Percentiles rank a stretch among this genome's conserved stretches.
These are phyloP conservation scores for Gerris buenoi DNA, from an alignment of 1,140 invertebrate genomes.

Conservation along the genomic window DNA sequence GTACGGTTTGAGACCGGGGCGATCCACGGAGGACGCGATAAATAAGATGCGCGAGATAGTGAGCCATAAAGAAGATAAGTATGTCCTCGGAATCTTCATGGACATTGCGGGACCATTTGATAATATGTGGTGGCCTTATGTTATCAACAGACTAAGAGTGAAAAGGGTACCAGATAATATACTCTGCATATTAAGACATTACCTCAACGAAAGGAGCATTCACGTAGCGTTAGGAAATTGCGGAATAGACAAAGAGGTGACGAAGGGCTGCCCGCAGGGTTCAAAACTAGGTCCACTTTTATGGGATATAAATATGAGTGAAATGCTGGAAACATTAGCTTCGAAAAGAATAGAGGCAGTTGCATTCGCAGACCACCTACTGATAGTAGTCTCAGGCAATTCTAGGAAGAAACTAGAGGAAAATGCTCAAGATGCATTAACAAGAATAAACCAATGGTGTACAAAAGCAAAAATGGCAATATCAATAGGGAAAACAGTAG, in stretches of 20 bases:
- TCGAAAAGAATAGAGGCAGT: not conserved
- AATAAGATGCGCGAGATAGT: not conserved
- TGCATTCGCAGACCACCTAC: not conserved
- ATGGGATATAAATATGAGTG: not conserved
- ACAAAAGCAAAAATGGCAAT: not conserved
- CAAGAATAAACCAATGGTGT: not conserved
- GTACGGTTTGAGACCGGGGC: not conserved
- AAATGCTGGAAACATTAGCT: not conserved
- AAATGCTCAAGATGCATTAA: not conserved
- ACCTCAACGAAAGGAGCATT: too few species aligned
- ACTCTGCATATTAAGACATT: too few species aligned
- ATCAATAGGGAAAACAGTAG: not conserved
- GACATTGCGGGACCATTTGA: not conserved
- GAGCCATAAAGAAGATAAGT: not conserved
- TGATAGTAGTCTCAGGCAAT: not conserved
- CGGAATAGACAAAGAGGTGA: not conserved
- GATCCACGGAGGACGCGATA: not conserved
- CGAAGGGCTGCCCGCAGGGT: not conserved
- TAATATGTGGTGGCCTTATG: not conserved
- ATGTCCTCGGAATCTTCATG: not conserved
- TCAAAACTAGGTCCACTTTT: not conserved
- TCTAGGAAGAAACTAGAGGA: not conserved
- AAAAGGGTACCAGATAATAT: too few species aligned
- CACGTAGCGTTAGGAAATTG: not conserved
- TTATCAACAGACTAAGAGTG: too few species aligned